Conservation (phyloP, 2,888 invertebrate genomes). For the Mythimna vitellina region DNA sequence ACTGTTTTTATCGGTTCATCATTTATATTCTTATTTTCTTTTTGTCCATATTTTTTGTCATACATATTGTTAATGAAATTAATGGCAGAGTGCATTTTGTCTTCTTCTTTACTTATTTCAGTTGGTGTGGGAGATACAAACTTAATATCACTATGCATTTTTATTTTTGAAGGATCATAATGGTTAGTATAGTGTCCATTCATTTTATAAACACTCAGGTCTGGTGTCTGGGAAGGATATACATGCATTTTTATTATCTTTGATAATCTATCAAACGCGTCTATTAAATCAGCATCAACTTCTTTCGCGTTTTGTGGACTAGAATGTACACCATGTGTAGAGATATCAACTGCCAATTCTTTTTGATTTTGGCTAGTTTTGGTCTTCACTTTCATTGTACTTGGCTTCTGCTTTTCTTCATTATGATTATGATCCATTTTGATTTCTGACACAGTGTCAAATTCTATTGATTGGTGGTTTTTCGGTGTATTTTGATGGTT, state of each 20-base stretch:
- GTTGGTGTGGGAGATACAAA: constrained; percentile 1
- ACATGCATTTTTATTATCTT: constrained; percentile 74
- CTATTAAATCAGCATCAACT: constrained; percentile 64
- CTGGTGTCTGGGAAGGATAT: constrained; percentile 72
- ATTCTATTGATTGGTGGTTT: constrained; percentile 43
- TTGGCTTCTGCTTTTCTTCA: constrained; percentile 4
- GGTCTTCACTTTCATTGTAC: constrained; percentile 17
- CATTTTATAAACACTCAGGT: constrained; percentile 65
- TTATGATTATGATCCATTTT: constrained; percentile 21
- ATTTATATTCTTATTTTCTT: constrained; percentile 11
- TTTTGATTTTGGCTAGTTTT: constrained; percentile 3
- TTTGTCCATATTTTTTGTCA: constrained; percentile 15
- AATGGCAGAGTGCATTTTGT: constrained; percentile 41
- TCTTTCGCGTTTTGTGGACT: constrained; percentile 10
- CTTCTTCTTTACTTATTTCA: constrained; percentile 19
- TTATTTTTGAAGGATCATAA: constrained; percentile 6
- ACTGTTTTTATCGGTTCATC: constrained; percentile 12
- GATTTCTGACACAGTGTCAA: constrained; percentile 20
- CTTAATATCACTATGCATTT: background rate
- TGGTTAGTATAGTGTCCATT: constrained; percentile 24
- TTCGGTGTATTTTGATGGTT: constrained; percentile 36
- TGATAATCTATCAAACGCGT: constrained; percentile 72
- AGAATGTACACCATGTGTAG: constrained; percentile 24
- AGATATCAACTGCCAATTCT: constrained; percentile 5
- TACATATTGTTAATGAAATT: constrained; percentile 47